phyloP scores from a whole-genome alignment of 2,113 vertebrate species.

The Ornithorhynchus anatinus region DNA sequence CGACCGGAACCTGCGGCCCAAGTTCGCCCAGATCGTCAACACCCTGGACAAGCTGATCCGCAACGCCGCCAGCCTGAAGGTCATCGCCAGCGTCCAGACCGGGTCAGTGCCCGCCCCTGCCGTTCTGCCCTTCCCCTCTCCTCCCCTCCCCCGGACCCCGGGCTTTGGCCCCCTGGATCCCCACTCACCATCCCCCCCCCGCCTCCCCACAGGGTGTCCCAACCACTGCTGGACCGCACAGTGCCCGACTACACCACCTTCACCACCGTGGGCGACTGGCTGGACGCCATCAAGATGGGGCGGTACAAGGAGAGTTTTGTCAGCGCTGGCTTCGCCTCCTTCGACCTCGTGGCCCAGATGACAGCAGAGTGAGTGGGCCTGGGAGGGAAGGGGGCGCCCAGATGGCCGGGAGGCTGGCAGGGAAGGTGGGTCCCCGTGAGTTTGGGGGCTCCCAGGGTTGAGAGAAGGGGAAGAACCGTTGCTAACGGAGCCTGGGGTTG shows the following conservation, averaged over 20 bases:
- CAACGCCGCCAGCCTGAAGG: slow-evolving; percentile 96
- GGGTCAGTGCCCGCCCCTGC: slow-evolving; percentile 80
- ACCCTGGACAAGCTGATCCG: slow-evolving; percentile 98
- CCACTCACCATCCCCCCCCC: slow-evolving; percentile 59
- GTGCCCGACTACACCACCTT: slow-evolving; percentile 98
- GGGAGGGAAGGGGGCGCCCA: not conserved
- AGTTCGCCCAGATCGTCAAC: slow-evolving; percentile 97
- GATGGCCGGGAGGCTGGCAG: not conserved
- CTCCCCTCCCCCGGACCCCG: not conserved
- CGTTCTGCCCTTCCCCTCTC: not conserved
- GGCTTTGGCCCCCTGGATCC: slow-evolving; percentile 46
- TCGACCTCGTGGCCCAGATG: slow-evolving; percentile 98
- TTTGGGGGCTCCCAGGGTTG: too few relatives aligned
- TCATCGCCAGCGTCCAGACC: slow-evolving; percentile 91
- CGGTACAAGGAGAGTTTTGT: slow-evolving; percentile 97
- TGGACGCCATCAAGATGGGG: slow-evolving; percentile 99
- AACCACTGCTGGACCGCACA: slow-evolving; percentile 95
- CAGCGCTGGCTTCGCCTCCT: slow-evolving; percentile 95
- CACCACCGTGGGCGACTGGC: slow-evolving; percentile 97
- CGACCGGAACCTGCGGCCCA: slow-evolving; percentile 94
- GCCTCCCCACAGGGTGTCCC: slow-evolving; percentile 83
- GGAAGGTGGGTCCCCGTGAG: not conserved
- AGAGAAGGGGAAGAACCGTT: not conserved
- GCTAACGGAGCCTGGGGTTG: not conserved
- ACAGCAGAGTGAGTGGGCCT: slow-evolving; percentile 92